Percentiles rank a stretch among this genome's conserved stretches.
Conservation (phyloP, 2,888 invertebrate genomes). For the Caradrina kadenii region DNA sequence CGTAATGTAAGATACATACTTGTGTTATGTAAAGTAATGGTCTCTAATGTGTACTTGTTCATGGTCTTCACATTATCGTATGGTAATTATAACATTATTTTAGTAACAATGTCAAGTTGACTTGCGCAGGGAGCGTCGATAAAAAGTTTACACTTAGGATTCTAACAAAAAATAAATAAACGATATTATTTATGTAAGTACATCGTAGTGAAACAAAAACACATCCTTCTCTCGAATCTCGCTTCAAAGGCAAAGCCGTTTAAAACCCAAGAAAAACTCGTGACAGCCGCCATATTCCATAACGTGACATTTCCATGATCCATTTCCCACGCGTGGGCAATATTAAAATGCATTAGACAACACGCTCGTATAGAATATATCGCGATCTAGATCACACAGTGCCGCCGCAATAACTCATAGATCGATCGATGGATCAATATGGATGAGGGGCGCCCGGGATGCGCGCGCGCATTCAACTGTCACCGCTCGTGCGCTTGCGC, state of each 20-base stretch:
- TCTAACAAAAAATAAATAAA: neutral
- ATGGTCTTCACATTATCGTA: neutral
- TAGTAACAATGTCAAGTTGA: neutral
- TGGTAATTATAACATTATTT: neutral
- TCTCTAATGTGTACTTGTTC: conserved; percentile 1
- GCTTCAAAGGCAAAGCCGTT: conserved; percentile 36
- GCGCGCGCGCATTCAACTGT: conserved; percentile 85
- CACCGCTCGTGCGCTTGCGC: conserved; percentile 70
- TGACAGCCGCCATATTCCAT: conserved; percentile 47
- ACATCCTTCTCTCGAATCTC: conserved; percentile 5
- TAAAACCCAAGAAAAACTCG: conserved; percentile 40
- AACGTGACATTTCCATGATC: conserved; percentile 48
- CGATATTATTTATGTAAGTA: neutral
- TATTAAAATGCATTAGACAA: conserved; percentile 71
- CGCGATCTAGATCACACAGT: conserved; percentile 78
- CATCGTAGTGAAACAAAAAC: conserved; percentile 7
- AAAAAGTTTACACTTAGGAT: neutral
- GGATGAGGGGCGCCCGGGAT: conserved; percentile 73
- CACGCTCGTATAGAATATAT: conserved; percentile 66
- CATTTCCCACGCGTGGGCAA: conserved; percentile 62
- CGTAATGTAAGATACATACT: conserved; percentile 26
- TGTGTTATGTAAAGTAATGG: conserved; percentile 11
- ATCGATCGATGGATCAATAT: conserved; percentile 82
- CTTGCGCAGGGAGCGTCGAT: too few species aligned
- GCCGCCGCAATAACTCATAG: conserved; percentile 78